A percentile compares a stretch with the other conserved stretches of the same genome.
Evolutionary conservation across 1,140 invertebrate genomes (phyloP).

Genomic region (Wasmannia auropunctata): DNA sequence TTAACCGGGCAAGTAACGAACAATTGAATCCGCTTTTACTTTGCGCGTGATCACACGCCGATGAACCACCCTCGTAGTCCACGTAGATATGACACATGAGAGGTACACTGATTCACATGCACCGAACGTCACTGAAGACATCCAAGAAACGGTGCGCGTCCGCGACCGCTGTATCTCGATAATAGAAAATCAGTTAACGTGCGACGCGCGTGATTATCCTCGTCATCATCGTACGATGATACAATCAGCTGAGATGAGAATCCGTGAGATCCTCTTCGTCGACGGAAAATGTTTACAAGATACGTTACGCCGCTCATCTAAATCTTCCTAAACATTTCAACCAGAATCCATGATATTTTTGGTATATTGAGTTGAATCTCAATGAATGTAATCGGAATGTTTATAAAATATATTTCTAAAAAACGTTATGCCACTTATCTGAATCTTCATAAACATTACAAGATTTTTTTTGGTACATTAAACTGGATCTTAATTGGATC

Average conservation of each 20-base stretch:
- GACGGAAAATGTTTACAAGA: background rate
- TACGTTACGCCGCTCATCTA: background rate
- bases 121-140: background rate
- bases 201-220: conserved; percentile 22
- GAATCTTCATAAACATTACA: background rate
- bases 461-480: background rate
- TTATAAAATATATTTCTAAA: background rate
- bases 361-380: background rate
- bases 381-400: background rate
- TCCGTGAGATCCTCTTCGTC: background rate
- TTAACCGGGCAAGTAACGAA: conserved; percentile 58
- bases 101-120: conserved; percentile 10
- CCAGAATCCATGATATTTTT: background rate
- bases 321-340: background rate
- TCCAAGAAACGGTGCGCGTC: background rate
- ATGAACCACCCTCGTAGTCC: conserved; percentile 21
- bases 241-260: background rate
- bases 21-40: conserved; percentile 59
- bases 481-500: background rate
- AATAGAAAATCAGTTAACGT: conserved; percentile 12
- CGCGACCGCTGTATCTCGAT: conserved; percentile 5
- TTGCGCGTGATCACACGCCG: conserved; percentile 44
- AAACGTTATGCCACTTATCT: background rate
- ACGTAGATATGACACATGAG: conserved; percentile 61
- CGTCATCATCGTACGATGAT: background rate